Evolutionary conservation across 2,888 invertebrate species (phyloP).

Genomic region (Cataglyphis livida): DNA sequence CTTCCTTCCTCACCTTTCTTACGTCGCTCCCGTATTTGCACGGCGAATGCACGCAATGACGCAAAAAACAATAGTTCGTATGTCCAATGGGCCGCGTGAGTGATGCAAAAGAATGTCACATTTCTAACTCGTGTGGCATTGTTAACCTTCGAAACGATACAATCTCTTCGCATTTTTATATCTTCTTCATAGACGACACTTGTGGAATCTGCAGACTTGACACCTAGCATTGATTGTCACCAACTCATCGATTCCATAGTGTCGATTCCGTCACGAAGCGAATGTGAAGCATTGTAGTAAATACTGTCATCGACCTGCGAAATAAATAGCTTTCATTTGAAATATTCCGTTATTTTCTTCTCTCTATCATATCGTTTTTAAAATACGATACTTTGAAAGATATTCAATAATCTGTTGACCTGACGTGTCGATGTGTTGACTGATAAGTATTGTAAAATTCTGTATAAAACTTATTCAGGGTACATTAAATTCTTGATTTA

Average conservation of each 20-base stretch:
- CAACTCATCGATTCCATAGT: conserved; percentile 8
- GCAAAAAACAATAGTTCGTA: conserved; percentile 80
- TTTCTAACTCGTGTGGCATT: conserved; percentile 76
- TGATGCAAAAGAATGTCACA: conserved; percentile 79
- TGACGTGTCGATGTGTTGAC: not conserved
- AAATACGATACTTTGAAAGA: not conserved
- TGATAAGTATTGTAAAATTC: not conserved
- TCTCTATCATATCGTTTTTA: not conserved
- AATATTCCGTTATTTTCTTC: conserved; percentile 6
- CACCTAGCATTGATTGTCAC: conserved; percentile 28
- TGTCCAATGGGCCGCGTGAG: conserved; percentile 79
- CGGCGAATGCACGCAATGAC: conserved; percentile 76
- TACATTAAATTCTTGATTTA: not conserved
- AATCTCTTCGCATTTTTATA: conserved; percentile 63
- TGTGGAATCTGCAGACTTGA: conserved; percentile 36
- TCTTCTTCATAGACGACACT: conserved; percentile 57
- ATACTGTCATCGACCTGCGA: conserved; percentile 1
- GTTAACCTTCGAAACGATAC: conserved; percentile 78
- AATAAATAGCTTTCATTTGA: conserved; percentile 5
- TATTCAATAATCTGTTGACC: not conserved
- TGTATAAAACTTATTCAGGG: not conserved
- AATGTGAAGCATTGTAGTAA: conserved; percentile 12
- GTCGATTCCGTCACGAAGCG: not conserved
- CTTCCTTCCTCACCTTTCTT: conserved; percentile 43
- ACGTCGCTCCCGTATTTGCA: conserved; percentile 52